phyloP scores from a whole-genome alignment of 2,113 vertebrate species.

The Chloebia gouldiae region DNA sequence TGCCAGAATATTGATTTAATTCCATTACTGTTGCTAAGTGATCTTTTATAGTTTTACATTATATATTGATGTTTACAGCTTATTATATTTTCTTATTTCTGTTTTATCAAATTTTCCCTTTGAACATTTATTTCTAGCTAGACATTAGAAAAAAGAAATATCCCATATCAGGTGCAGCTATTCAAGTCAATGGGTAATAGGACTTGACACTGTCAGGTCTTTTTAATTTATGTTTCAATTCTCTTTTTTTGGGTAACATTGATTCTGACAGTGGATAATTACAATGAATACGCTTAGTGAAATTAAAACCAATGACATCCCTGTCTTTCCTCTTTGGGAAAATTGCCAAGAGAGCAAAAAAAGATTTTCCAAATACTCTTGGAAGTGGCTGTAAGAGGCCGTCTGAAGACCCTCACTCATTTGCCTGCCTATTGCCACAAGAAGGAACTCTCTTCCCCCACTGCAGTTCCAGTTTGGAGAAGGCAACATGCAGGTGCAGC shows the following conservation, averaged over 20 bases:
- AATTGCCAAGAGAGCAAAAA: neutral
- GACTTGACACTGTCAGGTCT: conserved; percentile 37
- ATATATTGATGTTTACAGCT: neutral
- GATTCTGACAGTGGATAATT: neutral
- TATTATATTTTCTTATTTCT: neutral
- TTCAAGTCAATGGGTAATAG: neutral
- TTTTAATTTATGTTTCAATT: conserved; percentile 37
- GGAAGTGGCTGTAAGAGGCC: too few species aligned
- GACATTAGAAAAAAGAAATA: neutral
- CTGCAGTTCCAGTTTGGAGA: too few species aligned
- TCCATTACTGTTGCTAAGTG: neutral
- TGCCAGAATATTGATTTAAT: conserved; percentile 50
- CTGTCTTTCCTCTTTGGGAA: neutral
- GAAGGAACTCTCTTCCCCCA: too few species aligned
- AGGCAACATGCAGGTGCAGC: too few species aligned
- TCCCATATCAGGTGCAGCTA: neutral
- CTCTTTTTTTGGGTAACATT: neutral
- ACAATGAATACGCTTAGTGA: neutral
- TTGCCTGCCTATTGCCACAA: too few species aligned
- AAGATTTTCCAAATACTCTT: neutral
- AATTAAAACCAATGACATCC: neutral
- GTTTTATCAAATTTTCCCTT: neutral
- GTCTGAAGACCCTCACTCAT: too few species aligned
- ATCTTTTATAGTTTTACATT: neutral
- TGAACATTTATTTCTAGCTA: conserved; percentile 1